Conservation (phyloP, 2,888 invertebrate genomes). For the Eristalis arbustorum region DNA sequence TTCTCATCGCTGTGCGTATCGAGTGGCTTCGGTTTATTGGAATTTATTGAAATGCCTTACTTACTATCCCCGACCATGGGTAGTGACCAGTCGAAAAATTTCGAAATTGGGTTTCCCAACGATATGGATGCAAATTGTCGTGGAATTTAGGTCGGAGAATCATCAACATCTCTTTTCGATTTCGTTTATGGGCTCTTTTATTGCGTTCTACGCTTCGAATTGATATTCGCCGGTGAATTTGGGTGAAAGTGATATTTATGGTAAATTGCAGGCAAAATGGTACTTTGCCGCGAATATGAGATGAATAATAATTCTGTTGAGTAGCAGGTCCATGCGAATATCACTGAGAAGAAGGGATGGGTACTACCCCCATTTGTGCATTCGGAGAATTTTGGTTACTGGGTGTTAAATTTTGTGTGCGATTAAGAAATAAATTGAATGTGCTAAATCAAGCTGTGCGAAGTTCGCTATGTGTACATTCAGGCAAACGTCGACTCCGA, state of each 20-base stretch:
- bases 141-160: not conserved
- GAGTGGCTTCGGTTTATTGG: constrained; percentile 4
- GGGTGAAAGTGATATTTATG: constrained; percentile 54
- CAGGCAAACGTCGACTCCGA: too few species aligned
- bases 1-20: not conserved
- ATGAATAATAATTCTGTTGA: constrained; percentile 27
- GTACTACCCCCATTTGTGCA: too few species aligned
- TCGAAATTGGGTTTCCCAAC: not conserved
- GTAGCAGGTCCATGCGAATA: constrained; percentile 9
- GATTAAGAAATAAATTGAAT: too few species aligned
- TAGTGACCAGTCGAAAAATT: not conserved
- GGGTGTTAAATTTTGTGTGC: too few species aligned
- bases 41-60: constrained; percentile 46
- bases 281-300: not conserved
- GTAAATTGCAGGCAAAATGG: constrained; percentile 26
- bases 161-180: constrained; percentile 27
- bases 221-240: constrained; percentile 48
- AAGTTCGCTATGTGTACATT: too few species aligned
- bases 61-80: not conserved
- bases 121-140: not conserved
- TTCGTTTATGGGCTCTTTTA: constrained; percentile 50
- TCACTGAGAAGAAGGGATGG: not conserved
- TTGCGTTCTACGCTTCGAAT: constrained; percentile 4
- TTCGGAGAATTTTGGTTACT: not conserved
- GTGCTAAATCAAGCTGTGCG: too few species aligned